A percentile compares a stretch with the other conserved stretches of the same genome.
Conservation (phyloP, 2,888 invertebrate genomes). For the Lamellibrachia satsuma region DNA sequence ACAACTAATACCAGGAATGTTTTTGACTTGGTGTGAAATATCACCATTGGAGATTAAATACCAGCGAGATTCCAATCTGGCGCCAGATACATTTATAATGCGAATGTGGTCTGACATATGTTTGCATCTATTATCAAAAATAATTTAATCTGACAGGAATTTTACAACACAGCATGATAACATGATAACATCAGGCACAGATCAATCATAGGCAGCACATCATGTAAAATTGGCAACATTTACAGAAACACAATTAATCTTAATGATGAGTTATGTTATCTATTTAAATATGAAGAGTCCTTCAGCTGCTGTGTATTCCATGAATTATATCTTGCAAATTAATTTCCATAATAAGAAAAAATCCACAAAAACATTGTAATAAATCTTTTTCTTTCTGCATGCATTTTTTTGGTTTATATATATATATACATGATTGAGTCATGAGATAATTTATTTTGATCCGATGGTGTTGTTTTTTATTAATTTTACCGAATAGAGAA, state of each 20-base stretch:
- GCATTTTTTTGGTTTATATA: neutral
- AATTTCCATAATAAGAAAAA: neutral
- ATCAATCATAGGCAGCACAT: neutral
- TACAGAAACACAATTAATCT: neutral
- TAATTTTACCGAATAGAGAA: neutral
- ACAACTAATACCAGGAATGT: conserved; percentile 12
- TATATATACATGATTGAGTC: neutral
- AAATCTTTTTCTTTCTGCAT: neutral
- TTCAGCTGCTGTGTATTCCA: neutral
- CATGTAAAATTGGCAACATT: neutral
- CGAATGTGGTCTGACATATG: neutral
- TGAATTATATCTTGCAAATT: neutral
- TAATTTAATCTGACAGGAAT: neutral
- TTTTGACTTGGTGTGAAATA: neutral
- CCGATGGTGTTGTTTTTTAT: neutral
- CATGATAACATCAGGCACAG: neutral
- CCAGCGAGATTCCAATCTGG: neutral
- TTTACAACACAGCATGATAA: neutral
- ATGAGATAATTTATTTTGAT: neutral
- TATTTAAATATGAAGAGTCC: neutral
- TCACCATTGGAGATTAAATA: neutral
- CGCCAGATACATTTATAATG: neutral
- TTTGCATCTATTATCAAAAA: neutral
- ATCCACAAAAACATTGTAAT: neutral
- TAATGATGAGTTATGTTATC: neutral